A percentile compares a stretch with the other conserved stretches of the same genome.
These are phyloP conservation scores for Benthosema pterotum DNA, from an alignment of 2,797 vertebrate genomes.

Conservation along the genomic window DNA sequence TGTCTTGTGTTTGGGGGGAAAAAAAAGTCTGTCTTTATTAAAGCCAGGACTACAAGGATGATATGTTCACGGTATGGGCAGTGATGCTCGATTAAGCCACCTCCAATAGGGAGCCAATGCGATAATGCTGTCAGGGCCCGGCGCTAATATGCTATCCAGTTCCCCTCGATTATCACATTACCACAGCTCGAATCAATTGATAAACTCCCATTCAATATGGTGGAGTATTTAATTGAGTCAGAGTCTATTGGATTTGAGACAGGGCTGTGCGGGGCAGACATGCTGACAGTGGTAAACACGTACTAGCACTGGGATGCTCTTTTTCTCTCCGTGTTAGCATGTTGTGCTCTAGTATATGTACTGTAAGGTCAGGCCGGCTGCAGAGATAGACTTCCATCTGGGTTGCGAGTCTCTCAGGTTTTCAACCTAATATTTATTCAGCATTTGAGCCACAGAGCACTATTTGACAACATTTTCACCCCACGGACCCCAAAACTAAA, in stretches of 20 bases:
- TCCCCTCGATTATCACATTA: constrained; percentile 99
- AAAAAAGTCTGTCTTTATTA: constrained; percentile 75
- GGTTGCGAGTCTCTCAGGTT: constrained; percentile 32
- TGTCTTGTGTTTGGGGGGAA: constrained; percentile 55
- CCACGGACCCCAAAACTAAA: too few relatives aligned
- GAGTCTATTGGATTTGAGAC: constrained; percentile 97
- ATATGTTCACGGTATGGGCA: constrained; percentile 63
- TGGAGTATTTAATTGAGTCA: constrained; percentile 99
- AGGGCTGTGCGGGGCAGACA: constrained; percentile 85
- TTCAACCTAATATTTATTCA: too few relatives aligned
- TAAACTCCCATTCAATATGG: constrained; percentile 94
- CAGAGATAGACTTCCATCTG: constrained; percentile 38
- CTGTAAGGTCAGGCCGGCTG: constrained; percentile 29
- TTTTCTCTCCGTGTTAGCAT: constrained; percentile 51
- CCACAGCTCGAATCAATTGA: constrained; percentile 97
- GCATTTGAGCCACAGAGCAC: too few relatives aligned
- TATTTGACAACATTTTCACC: too few relatives aligned
- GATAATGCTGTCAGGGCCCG: constrained; percentile 91
- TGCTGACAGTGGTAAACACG: constrained; percentile 93
- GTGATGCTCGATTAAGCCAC: constrained; percentile 74
- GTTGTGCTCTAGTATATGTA: constrained; percentile 36
- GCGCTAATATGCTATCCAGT: constrained; percentile 97
- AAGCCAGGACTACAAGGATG: constrained; percentile 70
- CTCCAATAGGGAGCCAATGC: constrained; percentile 73
- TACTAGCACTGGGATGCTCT: constrained; percentile 82